These are phyloP conservation scores for Bombus confusus DNA, from an alignment of 1,140 invertebrate genomes.

Conservation along the genomic window DNA sequence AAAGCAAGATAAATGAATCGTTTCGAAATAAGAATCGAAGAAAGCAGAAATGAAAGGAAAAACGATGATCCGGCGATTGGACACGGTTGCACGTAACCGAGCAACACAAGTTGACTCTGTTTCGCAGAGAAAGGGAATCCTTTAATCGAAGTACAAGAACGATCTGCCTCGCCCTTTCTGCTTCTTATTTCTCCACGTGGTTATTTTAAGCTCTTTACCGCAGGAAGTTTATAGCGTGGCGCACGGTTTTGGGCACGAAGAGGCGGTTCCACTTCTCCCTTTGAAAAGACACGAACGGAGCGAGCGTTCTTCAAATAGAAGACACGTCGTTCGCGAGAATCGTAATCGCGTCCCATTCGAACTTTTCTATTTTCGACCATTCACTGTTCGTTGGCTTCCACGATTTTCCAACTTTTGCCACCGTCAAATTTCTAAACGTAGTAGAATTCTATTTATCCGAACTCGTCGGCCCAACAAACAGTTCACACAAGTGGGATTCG, in stretches of 20 bases:
- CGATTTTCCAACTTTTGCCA: no score
- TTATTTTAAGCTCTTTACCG: constrained; percentile 63
- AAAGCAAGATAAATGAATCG: background rate
- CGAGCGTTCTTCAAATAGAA: constrained; percentile 47
- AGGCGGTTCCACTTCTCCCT: constrained; percentile 51
- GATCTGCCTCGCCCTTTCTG: constrained; percentile 35
- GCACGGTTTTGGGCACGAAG: constrained; percentile 58
- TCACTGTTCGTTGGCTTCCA: background rate
- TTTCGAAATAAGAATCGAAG: background rate
- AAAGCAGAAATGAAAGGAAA: background rate
- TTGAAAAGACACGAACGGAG: constrained; percentile 38
- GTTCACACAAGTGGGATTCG: background rate
- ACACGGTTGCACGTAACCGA: background rate
- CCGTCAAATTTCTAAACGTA: background rate
- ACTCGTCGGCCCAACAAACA: no score
- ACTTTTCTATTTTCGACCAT: constrained; percentile 11
- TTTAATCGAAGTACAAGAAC: constrained; percentile 59
- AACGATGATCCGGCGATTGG: background rate
- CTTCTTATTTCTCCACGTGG: constrained; percentile 40
- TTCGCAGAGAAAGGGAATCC: background rate
- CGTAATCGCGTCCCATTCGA: constrained; percentile 10
- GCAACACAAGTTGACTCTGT: constrained; percentile 27
- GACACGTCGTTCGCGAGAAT: background rate
- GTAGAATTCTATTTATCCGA: background rate
- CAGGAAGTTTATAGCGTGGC: constrained; percentile 66